phyloP scores from a whole-genome alignment of 2,888 invertebrate genomes.

The Dioctria rufipes region DNA sequence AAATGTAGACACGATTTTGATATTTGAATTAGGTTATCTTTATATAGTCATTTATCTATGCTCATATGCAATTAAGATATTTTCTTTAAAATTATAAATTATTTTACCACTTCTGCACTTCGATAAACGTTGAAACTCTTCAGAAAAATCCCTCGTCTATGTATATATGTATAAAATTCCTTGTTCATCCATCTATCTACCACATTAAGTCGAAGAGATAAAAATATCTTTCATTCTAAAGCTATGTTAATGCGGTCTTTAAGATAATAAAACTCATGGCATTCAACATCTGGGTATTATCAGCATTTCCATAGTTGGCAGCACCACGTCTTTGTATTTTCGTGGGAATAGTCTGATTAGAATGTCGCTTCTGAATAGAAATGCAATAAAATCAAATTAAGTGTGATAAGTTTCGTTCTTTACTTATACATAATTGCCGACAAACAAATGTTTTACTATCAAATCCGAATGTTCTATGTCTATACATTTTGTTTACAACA shows the following conservation, averaged over 20 bases:
- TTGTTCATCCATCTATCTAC: constrained; percentile 3
- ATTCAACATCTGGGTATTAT: constrained; percentile 21
- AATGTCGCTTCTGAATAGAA: background rate
- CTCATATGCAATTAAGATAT: too few relatives aligned
- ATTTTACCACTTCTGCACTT: too few relatives aligned
- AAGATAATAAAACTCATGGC: constrained; percentile 24
- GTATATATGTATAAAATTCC: background rate
- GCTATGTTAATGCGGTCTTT: background rate
- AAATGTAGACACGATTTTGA: too few relatives aligned
- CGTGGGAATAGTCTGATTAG: constrained; percentile 30
- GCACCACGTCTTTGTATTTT: constrained; percentile 17
- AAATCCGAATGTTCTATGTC: background rate
- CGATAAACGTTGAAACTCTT: background rate
- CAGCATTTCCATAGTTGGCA: constrained; percentile 8
- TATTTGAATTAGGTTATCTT: too few relatives aligned
- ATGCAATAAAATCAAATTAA: constrained; percentile 7
- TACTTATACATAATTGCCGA: background rate
- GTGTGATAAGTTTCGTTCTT: background rate
- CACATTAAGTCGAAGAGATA: constrained; percentile 26
- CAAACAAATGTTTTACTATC: background rate
- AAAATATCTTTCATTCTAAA: constrained; percentile 35
- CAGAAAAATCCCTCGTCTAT: background rate
- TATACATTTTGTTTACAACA: background rate
- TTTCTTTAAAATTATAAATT: too few relatives aligned
- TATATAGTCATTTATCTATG: too few relatives aligned